These are phyloP conservation scores for Penaeus monodon DNA, from an alignment of 2,888 invertebrate genomes.

Conservation along the genomic window DNA sequence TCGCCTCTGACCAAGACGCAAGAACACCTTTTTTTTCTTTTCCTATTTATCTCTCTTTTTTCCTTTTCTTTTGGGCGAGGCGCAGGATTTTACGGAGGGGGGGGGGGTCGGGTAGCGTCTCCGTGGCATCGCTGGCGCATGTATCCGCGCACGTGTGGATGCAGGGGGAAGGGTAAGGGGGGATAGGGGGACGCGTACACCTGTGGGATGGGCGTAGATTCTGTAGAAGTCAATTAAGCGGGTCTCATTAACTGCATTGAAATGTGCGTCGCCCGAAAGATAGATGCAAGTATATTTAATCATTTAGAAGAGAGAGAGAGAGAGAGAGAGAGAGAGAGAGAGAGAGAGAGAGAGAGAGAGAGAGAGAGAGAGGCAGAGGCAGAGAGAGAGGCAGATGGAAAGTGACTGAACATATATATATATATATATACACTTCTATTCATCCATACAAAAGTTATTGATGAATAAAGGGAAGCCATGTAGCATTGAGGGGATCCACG, in stretches of 20 bases:
- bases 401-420: too few species aligned
- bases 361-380: constrained; percentile 24
- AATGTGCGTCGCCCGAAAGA: neutral
- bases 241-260: neutral
- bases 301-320: neutral
- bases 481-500: too few species aligned
- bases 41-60: neutral
- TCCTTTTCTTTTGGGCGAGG: constrained; percentile 2
- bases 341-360: constrained; percentile 32
- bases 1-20: neutral
- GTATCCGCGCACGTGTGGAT: neutral
- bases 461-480: too few species aligned
- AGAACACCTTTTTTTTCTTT: neutral
- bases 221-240: too few species aligned
- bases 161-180: neutral
- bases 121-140: too few species aligned
- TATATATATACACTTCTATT: too few species aligned
- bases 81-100: neutral
- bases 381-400: neutral
- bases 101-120: neutral
- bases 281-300: neutral
- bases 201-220: too few species aligned
- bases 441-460: too few species aligned
- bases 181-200: neutral
- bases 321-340: constrained; percentile 32